Base-by-base conservation (phyloP, 2,797 vertebrate species). In the Synanceia verrucosa region DNA sequence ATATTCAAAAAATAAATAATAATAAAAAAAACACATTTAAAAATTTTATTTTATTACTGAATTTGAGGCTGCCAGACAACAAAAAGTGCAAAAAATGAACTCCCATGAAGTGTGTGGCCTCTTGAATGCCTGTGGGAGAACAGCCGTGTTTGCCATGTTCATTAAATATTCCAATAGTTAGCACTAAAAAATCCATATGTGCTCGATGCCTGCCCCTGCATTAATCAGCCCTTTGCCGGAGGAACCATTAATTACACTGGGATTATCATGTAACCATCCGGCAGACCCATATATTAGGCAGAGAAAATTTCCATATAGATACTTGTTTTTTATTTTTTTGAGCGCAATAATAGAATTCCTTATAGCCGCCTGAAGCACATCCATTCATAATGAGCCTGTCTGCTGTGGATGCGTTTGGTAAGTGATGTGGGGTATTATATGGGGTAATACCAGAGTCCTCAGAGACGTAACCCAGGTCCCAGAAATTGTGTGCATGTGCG, bases 311-410 rank as follows among this genome's bases (percentile, higher is more conserved):
- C 78, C 89, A 90, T 91, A 88, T 87, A 90, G 81, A 86, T 81
- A 78, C 81, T 84, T 82, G 6, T 77, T 81, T 85, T 83, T 78
- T 9, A 3, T 68, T 55, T 76, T 82, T 86, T 84, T 76, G 2
- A 28, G 63, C 70, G 76, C 64, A 79, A 84, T 92, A 90, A 89
- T 90, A 84, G 70, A 85, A 88, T 89, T 90, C 84, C 76, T 86
- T 85, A 78, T 66, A 84, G 76, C 70, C 14, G 84, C 87, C 85
- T 83, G 75, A 75, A 91, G 88, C 89, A 84, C 78, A 88, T 89
- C 70, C 82, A 90, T 89, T 88, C 77, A 47, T 78, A 89, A 90
- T 87, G 48, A 86, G 80, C 52, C 76, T 63, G 65, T 73, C 84
- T 82, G 66, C 70, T 65, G 67, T 77, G 87, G 82, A 85, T 81